Base-by-base conservation (phyloP, 2,888 invertebrate species). In the Aporophyla nigra region DNA sequence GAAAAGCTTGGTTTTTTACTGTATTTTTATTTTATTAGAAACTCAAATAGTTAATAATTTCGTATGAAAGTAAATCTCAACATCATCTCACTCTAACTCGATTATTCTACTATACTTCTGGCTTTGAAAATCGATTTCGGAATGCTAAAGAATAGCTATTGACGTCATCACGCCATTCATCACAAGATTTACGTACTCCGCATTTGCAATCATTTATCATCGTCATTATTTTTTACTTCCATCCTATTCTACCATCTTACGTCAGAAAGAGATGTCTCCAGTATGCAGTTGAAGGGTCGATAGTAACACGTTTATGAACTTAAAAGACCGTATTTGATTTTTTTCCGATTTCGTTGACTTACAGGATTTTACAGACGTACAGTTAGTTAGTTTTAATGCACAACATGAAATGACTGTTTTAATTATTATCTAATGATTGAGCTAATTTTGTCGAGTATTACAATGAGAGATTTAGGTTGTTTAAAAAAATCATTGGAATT, bases 121-220 rank as follows among this genome's bases (percentile, higher is more conserved):
- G 33, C 58, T 68, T 54, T 21, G 21, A 54, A 59, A 40, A 65
- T 58, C 16, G 63, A 43, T 2, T 56, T 54, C 24, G 7, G 10
- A 56, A 43, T 33, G 10, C 54, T 51, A 33, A 27, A 72, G n/a
- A 76, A 71, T 74, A 71, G 40, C 65, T 62, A 76, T 76, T 74
- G 76, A 83, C 65, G 68, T 83, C 68, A 74, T 21, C 10, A 19
- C n/a, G 12, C 54, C 65, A 75, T 82, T 78, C 59, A 75, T 65
- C 72, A 68, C 54, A 51, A 61, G 54, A 74, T 74, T 69, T 70
- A 72, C 74, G 76, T 83, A 74, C 73, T 66, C n/a, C 61, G 53
- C 54, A 5, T 58, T 54, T 56, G 53, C 76, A 66, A 71, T 76
- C 54, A 76, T 76, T 76, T 76, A 59, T 83, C 80, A 80, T 74